Base-by-base conservation (phyloP, 1,140 invertebrate genomes). In the Palaemon carinicauda region DNA sequence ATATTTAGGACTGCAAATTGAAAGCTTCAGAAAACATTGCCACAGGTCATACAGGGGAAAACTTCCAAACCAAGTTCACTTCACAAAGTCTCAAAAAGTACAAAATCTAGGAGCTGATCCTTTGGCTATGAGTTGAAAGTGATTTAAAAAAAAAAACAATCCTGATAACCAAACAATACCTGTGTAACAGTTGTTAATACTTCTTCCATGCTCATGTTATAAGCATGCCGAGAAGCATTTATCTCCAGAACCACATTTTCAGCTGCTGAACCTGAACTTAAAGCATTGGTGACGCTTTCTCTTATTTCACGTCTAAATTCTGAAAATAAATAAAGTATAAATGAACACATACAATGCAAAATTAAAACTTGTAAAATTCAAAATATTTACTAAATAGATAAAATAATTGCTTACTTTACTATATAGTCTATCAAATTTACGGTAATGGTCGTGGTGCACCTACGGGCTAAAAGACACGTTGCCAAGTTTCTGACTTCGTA, bases 131-230 rank as follows among this genome's bases (percentile, higher is more conserved):
- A 74, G 9, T 31, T 31, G 3, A 41, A 33, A 15, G 24, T 41
- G 3, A 27, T 31, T 29, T 29, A 71, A 33, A n/a, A 27, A n/a
- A 33, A n/a, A n/a, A n/a, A n/a, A n/a, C n/a, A n/a, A n/a, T 7
- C 51, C 27, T 21, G 24, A 7, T 50, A 21, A 51, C 3, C 27
- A 75, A 33, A 65, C 3, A 0, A 27, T 65, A 65, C 83, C 77
- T 53, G 60, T 33, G 78, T 77, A 0, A 86, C 83, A 31, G 83
- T 73, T 7, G 51, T 24, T 4, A 86, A 51, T 17, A 86, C 83
- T 31, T 86, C 83, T 60, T 86, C 83, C 83, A 86, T 86, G 50
- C 60, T 86, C 24, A 86, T 69, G 41, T 86, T 86, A 54, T 86
- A 86, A 56, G 83, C 83, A 41, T 86, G 83, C 15, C 83, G 29